These are phyloP conservation scores for Iselma pallidipennis DNA, from an alignment of 2,888 invertebrate species.

Conservation along the genomic window DNA sequence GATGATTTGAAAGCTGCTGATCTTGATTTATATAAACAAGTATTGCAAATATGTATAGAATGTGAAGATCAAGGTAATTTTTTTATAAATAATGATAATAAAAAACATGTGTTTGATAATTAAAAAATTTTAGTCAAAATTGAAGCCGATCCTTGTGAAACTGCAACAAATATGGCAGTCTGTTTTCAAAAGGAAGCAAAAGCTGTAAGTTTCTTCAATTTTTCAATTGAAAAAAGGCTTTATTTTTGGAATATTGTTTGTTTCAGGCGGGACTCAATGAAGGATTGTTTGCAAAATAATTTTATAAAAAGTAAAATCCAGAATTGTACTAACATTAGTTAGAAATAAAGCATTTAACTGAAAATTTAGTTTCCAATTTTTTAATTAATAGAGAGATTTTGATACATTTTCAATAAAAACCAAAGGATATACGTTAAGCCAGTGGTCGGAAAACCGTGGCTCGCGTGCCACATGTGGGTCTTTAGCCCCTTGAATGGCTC, in stretches of 20 bases:
- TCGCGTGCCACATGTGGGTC: no score
- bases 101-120: not conserved
- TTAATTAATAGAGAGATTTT: no score
- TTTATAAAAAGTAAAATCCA: not conserved
- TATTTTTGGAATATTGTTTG: no score
- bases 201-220: conserved; percentile 31
- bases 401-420: no score
- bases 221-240: no score
- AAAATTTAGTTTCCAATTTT: no score
- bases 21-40: conserved; percentile 28
- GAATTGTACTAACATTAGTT: not conserved
- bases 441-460: no score
- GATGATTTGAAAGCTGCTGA: conserved; percentile 31
- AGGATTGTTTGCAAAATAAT: not conserved
- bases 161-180: conserved; percentile 29
- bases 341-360: not conserved
- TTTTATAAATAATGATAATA: no score
- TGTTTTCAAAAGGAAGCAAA: conserved; percentile 36
- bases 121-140: conserved; percentile 28
- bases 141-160: conserved; percentile 36
- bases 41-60: conserved; percentile 20
- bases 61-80: conserved; percentile 21
- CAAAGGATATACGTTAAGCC: no score
- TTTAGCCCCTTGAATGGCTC: no score
- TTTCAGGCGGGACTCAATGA: no score